These are phyloP conservation scores for Oreortyx pictus DNA, from an alignment of 2,797 vertebrate genomes.

Conservation along the genomic window DNA sequence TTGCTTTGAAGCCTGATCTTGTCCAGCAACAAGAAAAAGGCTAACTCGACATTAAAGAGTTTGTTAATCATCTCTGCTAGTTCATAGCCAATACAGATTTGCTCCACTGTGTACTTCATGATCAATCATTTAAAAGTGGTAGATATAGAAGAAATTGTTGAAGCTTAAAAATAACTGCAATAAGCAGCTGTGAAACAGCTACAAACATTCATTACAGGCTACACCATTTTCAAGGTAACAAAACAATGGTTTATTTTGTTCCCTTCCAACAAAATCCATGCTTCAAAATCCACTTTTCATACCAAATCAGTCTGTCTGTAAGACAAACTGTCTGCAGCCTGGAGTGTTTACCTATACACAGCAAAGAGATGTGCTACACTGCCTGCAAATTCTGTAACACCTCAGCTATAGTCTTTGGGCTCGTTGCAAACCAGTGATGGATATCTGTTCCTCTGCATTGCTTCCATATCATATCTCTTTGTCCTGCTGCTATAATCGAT, in stretches of 20 bases:
- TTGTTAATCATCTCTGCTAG: background rate
- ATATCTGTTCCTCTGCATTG: conserved; percentile 59
- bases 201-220: background rate
- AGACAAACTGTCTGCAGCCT: conserved; percentile 39
- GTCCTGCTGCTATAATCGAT: conserved; percentile 74
- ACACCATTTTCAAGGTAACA: background rate
- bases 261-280: conserved; percentile 36
- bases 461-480: conserved; percentile 63
- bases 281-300: conserved; percentile 49
- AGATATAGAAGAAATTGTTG: background rate
- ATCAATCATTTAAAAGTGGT: conserved; percentile 6
- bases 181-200: background rate
- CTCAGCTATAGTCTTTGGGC: conserved; percentile 7
- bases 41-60: conserved; percentile 51
- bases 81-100: conserved; percentile 17
- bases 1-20: conserved; percentile 65
- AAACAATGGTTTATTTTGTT: conserved; percentile 41
- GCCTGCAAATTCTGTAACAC: conserved; percentile 38
- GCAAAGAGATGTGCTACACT: conserved; percentile 55
- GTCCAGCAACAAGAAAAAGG: background rate
- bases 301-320: conserved; percentile 33
- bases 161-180: background rate
- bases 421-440: conserved; percentile 57
- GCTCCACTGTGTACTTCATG: background rate
- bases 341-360: conserved; percentile 12